Evolutionary conservation across 2,888 invertebrate species (phyloP).

Genomic region (Mactromeris polynyma): DNA sequence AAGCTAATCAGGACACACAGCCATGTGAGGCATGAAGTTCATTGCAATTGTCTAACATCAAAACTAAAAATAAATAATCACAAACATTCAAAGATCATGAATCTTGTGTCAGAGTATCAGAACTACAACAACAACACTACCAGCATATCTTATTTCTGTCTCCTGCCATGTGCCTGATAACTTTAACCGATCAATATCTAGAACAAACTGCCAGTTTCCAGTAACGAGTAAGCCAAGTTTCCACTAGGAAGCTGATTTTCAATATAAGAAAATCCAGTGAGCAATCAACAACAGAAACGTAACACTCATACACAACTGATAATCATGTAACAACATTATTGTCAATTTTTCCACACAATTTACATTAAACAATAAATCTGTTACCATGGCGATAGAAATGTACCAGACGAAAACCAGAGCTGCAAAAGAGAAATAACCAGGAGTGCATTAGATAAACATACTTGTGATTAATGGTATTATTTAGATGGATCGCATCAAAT

Average conservation of each 20-base stretch:
- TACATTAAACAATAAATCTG: neutral
- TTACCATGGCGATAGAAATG: neutral
- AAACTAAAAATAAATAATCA: neutral
- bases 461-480: too few relatives aligned
- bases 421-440: too few relatives aligned
- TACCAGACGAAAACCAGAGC: neutral
- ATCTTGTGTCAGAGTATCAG: neutral
- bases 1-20: neutral
- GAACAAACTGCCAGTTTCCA: constrained; percentile 4
- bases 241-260: neutral
- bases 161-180: constrained; percentile 16
- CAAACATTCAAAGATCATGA: neutral
- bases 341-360: neutral
- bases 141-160: neutral
- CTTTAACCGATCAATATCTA: neutral
- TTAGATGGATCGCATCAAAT: too few relatives aligned
- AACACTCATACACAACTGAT: neutral
- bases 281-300: neutral
- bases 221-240: neutral
- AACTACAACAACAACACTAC: neutral
- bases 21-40: neutral
- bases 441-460: too few relatives aligned
- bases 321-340: neutral
- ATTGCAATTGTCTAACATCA: neutral
- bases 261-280: neutral